Percentiles rank a stretch among this genome's conserved stretches.
Conservation (phyloP, 1,140 invertebrate genomes). For the Homarus americanus region DNA sequence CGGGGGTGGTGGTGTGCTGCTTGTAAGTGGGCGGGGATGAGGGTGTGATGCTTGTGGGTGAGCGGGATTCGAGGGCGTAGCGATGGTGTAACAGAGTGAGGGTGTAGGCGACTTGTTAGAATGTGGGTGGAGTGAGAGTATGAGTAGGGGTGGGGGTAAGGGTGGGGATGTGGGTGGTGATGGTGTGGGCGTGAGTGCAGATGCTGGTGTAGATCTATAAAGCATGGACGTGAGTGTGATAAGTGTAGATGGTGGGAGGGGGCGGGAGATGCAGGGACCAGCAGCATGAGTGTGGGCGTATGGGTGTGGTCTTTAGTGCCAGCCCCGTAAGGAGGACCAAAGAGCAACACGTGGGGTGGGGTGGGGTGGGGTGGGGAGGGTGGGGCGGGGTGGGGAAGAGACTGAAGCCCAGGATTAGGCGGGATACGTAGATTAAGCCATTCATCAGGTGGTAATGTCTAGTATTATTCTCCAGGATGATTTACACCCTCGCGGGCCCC, state of each 20-base stretch:
- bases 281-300: not conserved
- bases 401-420: slow-evolving; percentile 1
- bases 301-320: not conserved
- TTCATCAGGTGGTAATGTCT: slow-evolving; percentile 46
- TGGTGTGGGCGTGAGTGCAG: not conserved
- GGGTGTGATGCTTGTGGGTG: too few species aligned
- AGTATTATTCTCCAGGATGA: slow-evolving; percentile 38
- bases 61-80: too few species aligned
- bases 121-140: not conserved
- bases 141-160: not conserved
- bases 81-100: too few species aligned
- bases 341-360: slow-evolving; percentile 3
- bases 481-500: not conserved
- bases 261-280: not conserved
- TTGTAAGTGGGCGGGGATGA: too few species aligned
- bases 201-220: too few species aligned
- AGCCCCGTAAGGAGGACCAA: not conserved
- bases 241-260: not conserved
- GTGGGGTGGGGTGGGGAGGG: slow-evolving; percentile 3
- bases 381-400: not conserved
- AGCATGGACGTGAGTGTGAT: not conserved
- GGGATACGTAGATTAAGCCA: slow-evolving; percentile 49
- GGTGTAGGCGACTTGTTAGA: too few species aligned
- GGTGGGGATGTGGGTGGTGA: not conserved
- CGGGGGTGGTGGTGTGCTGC: too few species aligned